phyloP scores from a whole-genome alignment of 2,888 invertebrate genomes.

The Drosophila glabriapex region DNA sequence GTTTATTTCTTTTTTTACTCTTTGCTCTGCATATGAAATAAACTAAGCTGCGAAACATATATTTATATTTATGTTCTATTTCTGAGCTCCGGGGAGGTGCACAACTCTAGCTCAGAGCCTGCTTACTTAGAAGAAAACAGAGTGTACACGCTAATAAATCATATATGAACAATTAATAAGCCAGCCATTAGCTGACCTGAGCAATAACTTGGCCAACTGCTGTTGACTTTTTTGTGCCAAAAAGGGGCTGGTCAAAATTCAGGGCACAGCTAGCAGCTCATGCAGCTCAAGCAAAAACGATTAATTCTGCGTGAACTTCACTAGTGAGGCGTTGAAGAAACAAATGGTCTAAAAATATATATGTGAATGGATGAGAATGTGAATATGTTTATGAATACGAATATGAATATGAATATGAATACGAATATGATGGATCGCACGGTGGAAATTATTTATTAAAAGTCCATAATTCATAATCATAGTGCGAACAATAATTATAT shows the following conservation, averaged over 20 bases:
- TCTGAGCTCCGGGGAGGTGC: not conserved
- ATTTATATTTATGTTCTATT: not conserved
- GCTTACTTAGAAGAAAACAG: not conserved
- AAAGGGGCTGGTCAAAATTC: constrained; percentile 10
- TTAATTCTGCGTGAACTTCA: constrained; percentile 57
- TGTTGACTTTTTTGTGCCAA: not conserved
- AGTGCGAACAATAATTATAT: constrained; percentile 44
- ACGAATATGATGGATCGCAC: constrained; percentile 28
- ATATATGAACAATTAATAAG: not conserved
- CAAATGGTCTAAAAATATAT: constrained; percentile 21
- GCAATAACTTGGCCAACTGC: not conserved
- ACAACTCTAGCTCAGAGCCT: not conserved
- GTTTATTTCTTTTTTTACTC: not conserved
- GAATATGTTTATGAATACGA: constrained; percentile 2
- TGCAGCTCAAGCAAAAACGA: constrained; percentile 26
- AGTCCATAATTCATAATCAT: constrained; percentile 47
- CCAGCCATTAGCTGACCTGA: not conserved
- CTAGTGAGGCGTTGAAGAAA: constrained; percentile 43
- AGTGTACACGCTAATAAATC: not conserved
- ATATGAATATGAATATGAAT: not conserved
- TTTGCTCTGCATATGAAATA: not conserved
- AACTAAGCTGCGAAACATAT: not conserved
- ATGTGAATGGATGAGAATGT: constrained; percentile 1
- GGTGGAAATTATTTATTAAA: constrained; percentile 51
- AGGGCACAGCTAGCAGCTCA: not conserved